These are phyloP conservation scores for Pluvialis apricaria DNA, from an alignment of 2,113 vertebrate species.

Conservation along the genomic window DNA sequence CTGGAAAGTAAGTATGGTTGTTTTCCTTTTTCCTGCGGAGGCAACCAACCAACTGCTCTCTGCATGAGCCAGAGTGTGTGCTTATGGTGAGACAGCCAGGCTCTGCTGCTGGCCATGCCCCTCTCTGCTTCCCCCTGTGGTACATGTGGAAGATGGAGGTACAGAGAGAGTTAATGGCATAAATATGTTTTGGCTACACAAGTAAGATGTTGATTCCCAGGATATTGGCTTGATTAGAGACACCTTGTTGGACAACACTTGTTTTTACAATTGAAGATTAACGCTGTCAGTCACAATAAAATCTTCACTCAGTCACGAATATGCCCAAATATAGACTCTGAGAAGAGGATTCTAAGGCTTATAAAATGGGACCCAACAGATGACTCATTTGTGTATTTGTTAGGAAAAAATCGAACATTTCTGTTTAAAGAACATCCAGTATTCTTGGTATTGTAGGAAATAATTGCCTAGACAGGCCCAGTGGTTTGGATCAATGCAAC, in stretches of 20 bases:
- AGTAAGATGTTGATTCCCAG: neutral
- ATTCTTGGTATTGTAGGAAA: neutral
- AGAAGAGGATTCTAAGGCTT: neutral
- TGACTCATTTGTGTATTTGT: neutral
- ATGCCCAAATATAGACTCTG: neutral
- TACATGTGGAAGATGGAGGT: neutral
- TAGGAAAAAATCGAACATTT: neutral
- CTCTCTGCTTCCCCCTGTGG: neutral
- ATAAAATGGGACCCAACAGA: neutral
- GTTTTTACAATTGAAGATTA: neutral
- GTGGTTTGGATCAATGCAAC: conserved; percentile 5
- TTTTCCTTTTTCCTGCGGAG: neutral
- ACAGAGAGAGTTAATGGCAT: neutral
- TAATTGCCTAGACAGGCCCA: neutral
- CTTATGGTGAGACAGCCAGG: neutral
- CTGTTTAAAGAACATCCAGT: neutral
- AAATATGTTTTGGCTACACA: neutral
- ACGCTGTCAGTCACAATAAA: neutral
- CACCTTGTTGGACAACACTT: neutral
- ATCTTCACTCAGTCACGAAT: neutral
- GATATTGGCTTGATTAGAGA: neutral
- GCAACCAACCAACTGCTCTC: neutral
- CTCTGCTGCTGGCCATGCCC: neutral
- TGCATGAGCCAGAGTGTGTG: neutral
- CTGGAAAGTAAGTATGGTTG: neutral